Conservation (phyloP, 2,888 invertebrate species). For the Pyrochroa serraticornis region DNA sequence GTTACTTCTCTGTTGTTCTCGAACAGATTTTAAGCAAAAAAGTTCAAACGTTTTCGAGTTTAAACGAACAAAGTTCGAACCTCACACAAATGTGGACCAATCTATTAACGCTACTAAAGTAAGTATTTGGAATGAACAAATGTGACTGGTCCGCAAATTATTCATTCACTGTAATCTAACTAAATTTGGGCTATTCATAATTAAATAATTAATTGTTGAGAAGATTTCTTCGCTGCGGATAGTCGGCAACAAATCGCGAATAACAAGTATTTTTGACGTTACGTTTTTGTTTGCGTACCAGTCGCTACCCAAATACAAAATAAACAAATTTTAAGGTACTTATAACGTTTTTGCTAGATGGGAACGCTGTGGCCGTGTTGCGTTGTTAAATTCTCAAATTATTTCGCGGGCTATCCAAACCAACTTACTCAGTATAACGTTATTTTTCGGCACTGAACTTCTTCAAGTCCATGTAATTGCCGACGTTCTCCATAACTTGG, state of each 20-base stretch:
- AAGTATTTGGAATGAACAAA: conserved; percentile 27
- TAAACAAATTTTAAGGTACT: not conserved
- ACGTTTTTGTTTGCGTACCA: not conserved
- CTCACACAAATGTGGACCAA: conserved; percentile 54
- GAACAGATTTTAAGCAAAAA: conserved; percentile 52
- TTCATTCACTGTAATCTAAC: no score
- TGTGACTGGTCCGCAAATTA: no score
- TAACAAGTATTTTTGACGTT: not conserved
- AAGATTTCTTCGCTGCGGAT: no score
- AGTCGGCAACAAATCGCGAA: no score
- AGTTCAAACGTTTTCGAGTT: conserved; percentile 42
- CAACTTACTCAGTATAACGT: conserved; percentile 59
- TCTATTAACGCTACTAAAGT: conserved; percentile 50
- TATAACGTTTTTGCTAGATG: conserved; percentile 59
- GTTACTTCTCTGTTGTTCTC: conserved; percentile 58
- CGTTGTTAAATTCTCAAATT: conserved; percentile 56
- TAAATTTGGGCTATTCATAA: no score
- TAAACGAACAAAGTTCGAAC: conserved; percentile 43
- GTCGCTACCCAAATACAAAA: no score
- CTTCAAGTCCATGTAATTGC: conserved; percentile 62
- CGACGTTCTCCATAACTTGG: conserved; percentile 69
- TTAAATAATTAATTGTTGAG: not conserved
- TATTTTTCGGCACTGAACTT: conserved; percentile 53
- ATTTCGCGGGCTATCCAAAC: conserved; percentile 58
- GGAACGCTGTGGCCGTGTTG: conserved; percentile 64